Percentiles rank a stretch among this genome's conserved stretches.
phyloP scores from a whole-genome alignment of 1,140 invertebrate species.

The Caenorhabditis brenneri region DNA sequence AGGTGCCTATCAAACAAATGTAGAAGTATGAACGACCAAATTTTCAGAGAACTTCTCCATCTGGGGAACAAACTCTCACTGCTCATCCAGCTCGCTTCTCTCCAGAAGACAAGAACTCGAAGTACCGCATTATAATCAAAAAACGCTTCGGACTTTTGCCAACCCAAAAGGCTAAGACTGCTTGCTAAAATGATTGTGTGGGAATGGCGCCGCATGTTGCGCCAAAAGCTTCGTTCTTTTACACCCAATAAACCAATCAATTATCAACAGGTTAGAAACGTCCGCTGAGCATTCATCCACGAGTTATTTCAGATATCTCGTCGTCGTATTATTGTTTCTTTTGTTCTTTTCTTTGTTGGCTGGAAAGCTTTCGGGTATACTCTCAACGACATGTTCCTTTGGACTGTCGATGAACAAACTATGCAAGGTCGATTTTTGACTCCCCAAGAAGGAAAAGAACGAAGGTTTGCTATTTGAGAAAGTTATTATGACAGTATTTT shows the following conservation, averaged over 20 bases:
- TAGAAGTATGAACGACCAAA: background rate
- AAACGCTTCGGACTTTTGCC: slow-evolving; percentile 85
- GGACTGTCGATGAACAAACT: slow-evolving; percentile 54
- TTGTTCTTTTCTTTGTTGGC: slow-evolving; percentile 60
- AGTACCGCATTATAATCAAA: slow-evolving; percentile 86
- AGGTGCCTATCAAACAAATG: slow-evolving; percentile 66
- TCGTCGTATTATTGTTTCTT: slow-evolving; percentile 55
- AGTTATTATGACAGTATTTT: background rate
- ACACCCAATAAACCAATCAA: slow-evolving; percentile 44
- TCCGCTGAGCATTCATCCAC: background rate
- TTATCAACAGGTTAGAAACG: slow-evolving; percentile 44
- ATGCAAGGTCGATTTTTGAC: slow-evolving; percentile 51
- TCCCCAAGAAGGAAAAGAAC: slow-evolving; percentile 52
- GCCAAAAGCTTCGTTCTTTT: slow-evolving; percentile 56
- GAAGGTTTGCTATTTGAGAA: slow-evolving; percentile 10
- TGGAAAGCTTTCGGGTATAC: slow-evolving; percentile 59
- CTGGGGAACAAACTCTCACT: slow-evolving; percentile 81
- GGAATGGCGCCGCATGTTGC: slow-evolving; percentile 57
- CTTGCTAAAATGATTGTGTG: slow-evolving; percentile 73
- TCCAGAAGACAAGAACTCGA: slow-evolving; percentile 91
- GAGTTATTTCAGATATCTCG: slow-evolving; percentile 59
- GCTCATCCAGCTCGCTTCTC: slow-evolving; percentile 93
- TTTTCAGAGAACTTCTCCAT: slow-evolving; percentile 79
- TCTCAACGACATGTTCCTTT: slow-evolving; percentile 59
- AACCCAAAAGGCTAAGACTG: slow-evolving; percentile 82